Evolutionary conservation across 2,888 invertebrate species (phyloP).

Genomic region (Megalurothrips usitatus): DNA sequence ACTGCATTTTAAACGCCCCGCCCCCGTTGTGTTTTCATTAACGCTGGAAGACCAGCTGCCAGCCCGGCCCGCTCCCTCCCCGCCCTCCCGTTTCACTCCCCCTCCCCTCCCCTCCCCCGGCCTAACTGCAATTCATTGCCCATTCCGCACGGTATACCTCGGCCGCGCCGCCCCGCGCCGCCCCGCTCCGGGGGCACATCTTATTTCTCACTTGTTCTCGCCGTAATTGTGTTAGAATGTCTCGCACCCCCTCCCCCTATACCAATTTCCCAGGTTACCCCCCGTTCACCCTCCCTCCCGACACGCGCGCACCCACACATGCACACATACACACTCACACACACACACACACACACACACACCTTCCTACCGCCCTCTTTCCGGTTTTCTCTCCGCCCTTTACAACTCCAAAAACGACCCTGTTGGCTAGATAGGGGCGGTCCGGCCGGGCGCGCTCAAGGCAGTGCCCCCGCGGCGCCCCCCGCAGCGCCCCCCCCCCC

Average conservation of each 20-base stretch:
- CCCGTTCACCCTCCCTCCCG: neutral
- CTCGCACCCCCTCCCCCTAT: neutral
- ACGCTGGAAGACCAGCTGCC: neutral
- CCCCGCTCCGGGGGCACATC: neutral
- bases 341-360: no score
- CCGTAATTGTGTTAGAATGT: slow-evolving; percentile 23
- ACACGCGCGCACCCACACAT: no score
- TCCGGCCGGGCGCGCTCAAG: neutral
- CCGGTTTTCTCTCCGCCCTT: slow-evolving; percentile 1
- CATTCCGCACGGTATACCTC: neutral
- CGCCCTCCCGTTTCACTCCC: neutral
- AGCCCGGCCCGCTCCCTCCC: neutral
- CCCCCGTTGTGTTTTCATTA: neutral
- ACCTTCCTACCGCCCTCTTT: neutral
- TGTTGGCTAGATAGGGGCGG: neutral
- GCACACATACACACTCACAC: no score
- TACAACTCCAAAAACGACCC: slow-evolving; percentile 23
- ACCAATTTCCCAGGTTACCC: neutral
- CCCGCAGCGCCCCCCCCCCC: neutral
- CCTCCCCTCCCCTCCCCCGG: neutral
- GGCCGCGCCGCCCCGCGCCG: neutral
- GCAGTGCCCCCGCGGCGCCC: neutral
- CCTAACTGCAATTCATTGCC: neutral
- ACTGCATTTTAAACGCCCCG: neutral
- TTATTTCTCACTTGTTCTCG: slow-evolving; percentile 22